Percentiles rank a stretch among this genome's conserved stretches.
Evolutionary conservation across 2,113 vertebrate species (phyloP).

Genomic region (Stercorarius parasiticus): DNA sequence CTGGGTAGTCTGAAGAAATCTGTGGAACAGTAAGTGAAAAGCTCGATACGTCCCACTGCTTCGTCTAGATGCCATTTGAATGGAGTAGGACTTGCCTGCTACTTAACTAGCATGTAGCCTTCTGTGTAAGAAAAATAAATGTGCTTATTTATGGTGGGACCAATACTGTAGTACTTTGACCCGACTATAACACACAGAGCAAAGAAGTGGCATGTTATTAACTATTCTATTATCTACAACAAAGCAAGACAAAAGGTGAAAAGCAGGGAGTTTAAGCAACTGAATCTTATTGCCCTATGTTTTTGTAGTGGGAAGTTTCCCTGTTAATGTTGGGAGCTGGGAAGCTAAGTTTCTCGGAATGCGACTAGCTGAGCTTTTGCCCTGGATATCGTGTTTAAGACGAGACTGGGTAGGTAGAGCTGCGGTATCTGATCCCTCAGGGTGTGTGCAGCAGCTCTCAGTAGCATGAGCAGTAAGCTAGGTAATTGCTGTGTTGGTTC

Average conservation of each 20-base stretch:
- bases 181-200: neutral
- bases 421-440: neutral
- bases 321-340: neutral
- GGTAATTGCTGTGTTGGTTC: slow-evolving; percentile 67
- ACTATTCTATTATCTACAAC: neutral
- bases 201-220: neutral
- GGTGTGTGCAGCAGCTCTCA: slow-evolving; percentile 26
- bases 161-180: neutral
- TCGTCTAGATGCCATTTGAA: neutral
- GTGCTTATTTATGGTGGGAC: neutral
- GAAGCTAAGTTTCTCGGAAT: slow-evolving; percentile 14
- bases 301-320: neutral
- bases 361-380: neutral
- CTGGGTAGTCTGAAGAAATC: neutral
- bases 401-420: slow-evolving; percentile 30
- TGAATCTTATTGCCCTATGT: neutral
- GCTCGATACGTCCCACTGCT: neutral
- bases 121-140: neutral
- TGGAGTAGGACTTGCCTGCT: neutral
- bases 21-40: neutral
- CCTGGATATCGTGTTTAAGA: neutral
- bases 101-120: neutral
- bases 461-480: slow-evolving; percentile 61
- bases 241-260: neutral
- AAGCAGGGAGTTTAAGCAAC: neutral